Conservation (phyloP, 2,888 invertebrate species). For the Luperina nickerlii region DNA sequence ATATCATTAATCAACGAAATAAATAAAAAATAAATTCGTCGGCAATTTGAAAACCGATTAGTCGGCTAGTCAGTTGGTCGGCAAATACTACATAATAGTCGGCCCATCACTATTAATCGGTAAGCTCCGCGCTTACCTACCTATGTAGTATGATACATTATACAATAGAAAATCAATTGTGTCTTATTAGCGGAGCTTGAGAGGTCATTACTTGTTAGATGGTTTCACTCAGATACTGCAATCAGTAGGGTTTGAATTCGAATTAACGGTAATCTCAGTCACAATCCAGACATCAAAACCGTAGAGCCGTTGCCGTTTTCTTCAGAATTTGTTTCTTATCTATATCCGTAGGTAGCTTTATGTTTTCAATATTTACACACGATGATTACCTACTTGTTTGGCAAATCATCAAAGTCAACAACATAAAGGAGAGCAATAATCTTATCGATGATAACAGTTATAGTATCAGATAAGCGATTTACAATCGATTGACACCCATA, state of each 20-base stretch:
- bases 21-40: too few relatives aligned
- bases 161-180: too few relatives aligned
- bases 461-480: slow-evolving; percentile 42
- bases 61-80: too few relatives aligned
- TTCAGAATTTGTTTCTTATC: neutral
- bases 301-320: neutral
- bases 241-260: neutral
- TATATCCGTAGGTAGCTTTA: neutral
- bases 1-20: too few relatives aligned
- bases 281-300: neutral
- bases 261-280: neutral
- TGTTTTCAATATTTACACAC: neutral
- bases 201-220: too few relatives aligned
- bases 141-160: too few relatives aligned
- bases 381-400: slow-evolving; percentile 18
- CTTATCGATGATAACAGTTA: slow-evolving; percentile 39
- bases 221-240: neutral
- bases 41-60: too few relatives aligned
- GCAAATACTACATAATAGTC: too few relatives aligned
- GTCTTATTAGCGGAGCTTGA: too few relatives aligned
- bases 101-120: too few relatives aligned
- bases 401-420: slow-evolving; percentile 36
- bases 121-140: too few relatives aligned
- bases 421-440: slow-evolving; percentile 15
- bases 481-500: slow-evolving; percentile 50